phyloP scores from a whole-genome alignment of 2,113 vertebrate genomes.

The Rhipidura dahli region DNA sequence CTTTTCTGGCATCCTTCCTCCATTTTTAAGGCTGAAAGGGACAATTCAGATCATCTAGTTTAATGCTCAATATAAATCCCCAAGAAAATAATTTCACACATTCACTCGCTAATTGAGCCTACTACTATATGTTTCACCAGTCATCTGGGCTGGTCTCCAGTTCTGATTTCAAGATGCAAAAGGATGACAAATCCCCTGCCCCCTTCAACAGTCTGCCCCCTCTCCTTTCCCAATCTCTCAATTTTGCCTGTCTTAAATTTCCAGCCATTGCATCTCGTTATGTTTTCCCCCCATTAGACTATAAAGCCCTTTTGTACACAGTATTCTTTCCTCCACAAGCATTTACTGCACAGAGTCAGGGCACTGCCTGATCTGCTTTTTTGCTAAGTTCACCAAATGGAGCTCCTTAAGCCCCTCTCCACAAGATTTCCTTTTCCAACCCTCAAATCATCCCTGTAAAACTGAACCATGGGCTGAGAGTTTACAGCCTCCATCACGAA shows the following conservation, averaged over 20 bases:
- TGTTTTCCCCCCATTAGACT: not conserved
- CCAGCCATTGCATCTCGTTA: slow-evolving; percentile 1
- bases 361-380: not conserved
- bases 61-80: slow-evolving; percentile 10
- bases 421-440: slow-evolving; percentile 33
- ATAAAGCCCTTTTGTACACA: not conserved
- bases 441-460: slow-evolving; percentile 51
- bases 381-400: slow-evolving; percentile 1
- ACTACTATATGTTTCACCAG: slow-evolving; percentile 29
- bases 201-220: slow-evolving; percentile 26
- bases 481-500: slow-evolving; percentile 46
- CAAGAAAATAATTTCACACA: slow-evolving; percentile 47
- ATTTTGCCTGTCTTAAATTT: slow-evolving; percentile 16
- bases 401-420: slow-evolving; percentile 37
- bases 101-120: slow-evolving; percentile 20
- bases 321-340: slow-evolving; percentile 14
- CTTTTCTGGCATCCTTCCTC: slow-evolving; percentile 6
- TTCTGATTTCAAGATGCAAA: slow-evolving; percentile 33
- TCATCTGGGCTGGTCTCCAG: slow-evolving; percentile 54
- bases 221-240: not conserved
- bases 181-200: slow-evolving; percentile 27
- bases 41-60: slow-evolving; percentile 34
- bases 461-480: slow-evolving; percentile 5
- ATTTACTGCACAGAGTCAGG: not conserved
- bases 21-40: slow-evolving; percentile 6